Evolutionary conservation across 2,888 invertebrate genomes (phyloP).

Genomic region (Chymomyza caudatula): DNA sequence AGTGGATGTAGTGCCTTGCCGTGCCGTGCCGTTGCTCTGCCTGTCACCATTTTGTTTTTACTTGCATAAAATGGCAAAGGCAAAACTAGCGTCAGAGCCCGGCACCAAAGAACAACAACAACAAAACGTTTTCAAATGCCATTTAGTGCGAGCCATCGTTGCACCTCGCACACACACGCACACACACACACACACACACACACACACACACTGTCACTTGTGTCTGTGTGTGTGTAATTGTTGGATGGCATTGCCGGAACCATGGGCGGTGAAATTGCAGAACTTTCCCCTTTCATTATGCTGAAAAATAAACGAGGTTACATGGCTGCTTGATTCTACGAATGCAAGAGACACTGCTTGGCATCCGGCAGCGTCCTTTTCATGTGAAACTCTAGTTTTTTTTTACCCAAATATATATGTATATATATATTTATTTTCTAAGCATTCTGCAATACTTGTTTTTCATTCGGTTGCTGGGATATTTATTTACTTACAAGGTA

Average conservation of each 20-base stretch:
- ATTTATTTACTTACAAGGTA: background rate
- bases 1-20: background rate
- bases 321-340: conserved; percentile 69
- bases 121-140: conserved; percentile 37
- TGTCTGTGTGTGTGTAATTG: conserved; percentile 19
- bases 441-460: background rate
- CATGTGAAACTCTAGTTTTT: conserved; percentile 36
- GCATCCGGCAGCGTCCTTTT: conserved; percentile 43
- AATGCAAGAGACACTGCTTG: conserved; percentile 66
- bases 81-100: conserved; percentile 52
- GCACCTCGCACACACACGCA: conserved; percentile 47
- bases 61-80: conserved; percentile 61
- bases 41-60: background rate
- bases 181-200: conserved; percentile 15
- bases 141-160: conserved; percentile 43
- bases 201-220: conserved; percentile 12
- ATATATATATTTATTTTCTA: conserved; percentile 9
- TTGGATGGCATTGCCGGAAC: conserved; percentile 58
- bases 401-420: conserved; percentile 6
- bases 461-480: background rate
- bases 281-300: conserved; percentile 73
- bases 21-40: background rate
- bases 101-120: background rate
- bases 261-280: conserved; percentile 68
- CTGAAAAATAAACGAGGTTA: conserved; percentile 67